A percentile compares a stretch with the other conserved stretches of the same genome.
These are phyloP conservation scores for Micromussa lordhowensis DNA, from an alignment of 92 coral and sea anemone genomes.

Conservation along the genomic window DNA sequence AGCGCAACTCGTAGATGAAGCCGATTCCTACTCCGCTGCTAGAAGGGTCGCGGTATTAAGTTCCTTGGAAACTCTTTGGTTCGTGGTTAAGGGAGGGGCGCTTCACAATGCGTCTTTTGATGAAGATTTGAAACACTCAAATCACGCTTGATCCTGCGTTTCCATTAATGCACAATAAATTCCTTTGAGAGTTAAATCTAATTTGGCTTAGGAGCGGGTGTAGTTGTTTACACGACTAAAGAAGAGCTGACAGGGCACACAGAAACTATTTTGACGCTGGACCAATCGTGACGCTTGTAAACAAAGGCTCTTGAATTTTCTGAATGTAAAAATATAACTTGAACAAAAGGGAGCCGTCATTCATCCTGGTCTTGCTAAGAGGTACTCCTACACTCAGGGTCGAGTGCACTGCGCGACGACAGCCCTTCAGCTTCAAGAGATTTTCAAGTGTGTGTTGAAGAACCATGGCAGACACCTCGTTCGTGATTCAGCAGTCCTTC, in stretches of 20 bases:
- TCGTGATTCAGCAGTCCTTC: slow-evolving; percentile 64
- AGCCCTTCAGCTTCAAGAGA: slow-evolving; percentile 29
- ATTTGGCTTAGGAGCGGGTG: slow-evolving; percentile 36
- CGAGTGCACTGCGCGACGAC: slow-evolving; percentile 9
- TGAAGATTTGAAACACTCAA: slow-evolving; percentile 11
- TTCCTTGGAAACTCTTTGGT: background rate
- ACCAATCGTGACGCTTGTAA: slow-evolving; percentile 68
- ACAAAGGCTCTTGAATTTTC: slow-evolving; percentile 63
- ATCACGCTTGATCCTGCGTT: background rate
- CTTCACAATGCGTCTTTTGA: background rate
- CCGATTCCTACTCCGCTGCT: background rate
- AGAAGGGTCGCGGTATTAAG: background rate
- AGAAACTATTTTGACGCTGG: slow-evolving; percentile 64
- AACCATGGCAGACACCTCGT: slow-evolving; percentile 75
- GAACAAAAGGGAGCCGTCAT: slow-evolving; percentile 60
- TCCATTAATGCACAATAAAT: slow-evolving; percentile 17
- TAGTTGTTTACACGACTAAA: slow-evolving; percentile 74
- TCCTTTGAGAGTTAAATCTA: slow-evolving; percentile 56
- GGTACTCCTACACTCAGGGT: slow-evolving; percentile 13
- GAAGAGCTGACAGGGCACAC: slow-evolving; percentile 70
- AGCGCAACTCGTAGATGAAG: background rate
- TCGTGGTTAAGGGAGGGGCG: background rate
- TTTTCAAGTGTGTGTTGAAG: slow-evolving; percentile 39
- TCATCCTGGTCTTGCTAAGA: slow-evolving; percentile 25
- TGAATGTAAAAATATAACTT: slow-evolving; percentile 49